A percentile compares a stretch with the other conserved stretches of the same genome.
phyloP scores from a whole-genome alignment of 2,888 invertebrate species.

The Trilocha varians region DNA sequence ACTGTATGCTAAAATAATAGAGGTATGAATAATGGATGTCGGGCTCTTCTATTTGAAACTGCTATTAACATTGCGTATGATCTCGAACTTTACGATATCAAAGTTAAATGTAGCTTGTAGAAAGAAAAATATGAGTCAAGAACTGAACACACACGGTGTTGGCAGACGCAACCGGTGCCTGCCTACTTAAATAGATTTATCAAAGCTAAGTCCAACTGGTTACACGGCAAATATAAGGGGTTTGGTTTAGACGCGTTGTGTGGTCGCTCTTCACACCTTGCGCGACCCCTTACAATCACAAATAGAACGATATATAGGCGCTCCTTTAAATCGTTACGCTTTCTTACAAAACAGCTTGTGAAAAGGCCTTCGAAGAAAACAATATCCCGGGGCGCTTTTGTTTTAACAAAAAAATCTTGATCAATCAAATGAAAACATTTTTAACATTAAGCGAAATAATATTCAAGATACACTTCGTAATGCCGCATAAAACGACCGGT shows the following conservation, averaged over 20 bases:
- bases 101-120: no score
- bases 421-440: no score
- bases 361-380: no score
- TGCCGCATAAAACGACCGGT: neutral
- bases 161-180: neutral
- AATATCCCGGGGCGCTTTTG: no score
- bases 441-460: no score
- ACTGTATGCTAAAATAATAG: no score
- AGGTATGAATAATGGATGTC: no score
- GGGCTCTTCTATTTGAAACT: no score
- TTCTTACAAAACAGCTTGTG: neutral
- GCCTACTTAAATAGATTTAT: neutral
- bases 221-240: neutral
- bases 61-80: no score
- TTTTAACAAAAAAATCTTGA: no score
- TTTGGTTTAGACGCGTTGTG: constrained; percentile 20
- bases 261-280: constrained; percentile 30
- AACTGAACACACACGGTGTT: neutral
- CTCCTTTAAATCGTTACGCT: constrained; percentile 1
- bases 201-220: neutral
- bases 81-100: no score
- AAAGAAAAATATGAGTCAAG: neutral
- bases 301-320: neutral
- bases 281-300: neutral
- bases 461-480: neutral